phyloP scores from a whole-genome alignment of 2,888 invertebrate species.

The Electrophaes corylata region DNA sequence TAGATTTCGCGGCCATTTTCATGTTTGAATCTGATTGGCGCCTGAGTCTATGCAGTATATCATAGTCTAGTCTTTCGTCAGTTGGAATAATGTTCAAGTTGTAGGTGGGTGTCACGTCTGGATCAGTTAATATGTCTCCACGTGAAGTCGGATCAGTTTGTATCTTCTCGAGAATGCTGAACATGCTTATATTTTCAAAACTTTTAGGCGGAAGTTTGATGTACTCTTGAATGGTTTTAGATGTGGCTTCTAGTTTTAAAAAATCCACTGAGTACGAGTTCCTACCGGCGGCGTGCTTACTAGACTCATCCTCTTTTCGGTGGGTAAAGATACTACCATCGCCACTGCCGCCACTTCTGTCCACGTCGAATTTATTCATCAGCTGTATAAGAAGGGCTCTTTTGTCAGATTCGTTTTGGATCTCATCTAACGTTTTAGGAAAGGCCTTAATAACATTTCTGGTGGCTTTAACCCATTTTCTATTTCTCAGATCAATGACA shows the following conservation, averaged over 20 bases:
- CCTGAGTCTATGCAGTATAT: neutral
- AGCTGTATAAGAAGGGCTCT: conserved; percentile 89
- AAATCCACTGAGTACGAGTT: conserved; percentile 63
- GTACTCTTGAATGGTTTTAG: conserved; percentile 66
- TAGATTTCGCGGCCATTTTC: conserved; percentile 59
- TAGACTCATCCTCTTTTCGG: neutral
- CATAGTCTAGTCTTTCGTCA: neutral
- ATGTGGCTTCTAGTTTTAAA: conserved; percentile 66
- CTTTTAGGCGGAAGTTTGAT: conserved; percentile 72
- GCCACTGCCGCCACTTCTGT: too few species aligned
- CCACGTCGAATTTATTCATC: conserved; percentile 66
- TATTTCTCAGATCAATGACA: conserved; percentile 93
- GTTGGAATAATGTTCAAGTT: conserved; percentile 60
- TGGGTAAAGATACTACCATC: neutral
- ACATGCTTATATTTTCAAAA: conserved; percentile 51
- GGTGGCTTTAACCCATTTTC: conserved; percentile 93
- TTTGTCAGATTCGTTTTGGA: conserved; percentile 93
- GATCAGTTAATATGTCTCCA: conserved; percentile 50
- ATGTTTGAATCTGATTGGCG: conserved; percentile 55
- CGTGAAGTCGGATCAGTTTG: conserved; percentile 65
- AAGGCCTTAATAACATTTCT: conserved; percentile 87
- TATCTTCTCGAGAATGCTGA: conserved; percentile 58
- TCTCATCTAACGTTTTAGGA: conserved; percentile 97
- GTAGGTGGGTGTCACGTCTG: conserved; percentile 65
- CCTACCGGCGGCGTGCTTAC: neutral